Percentiles rank a stretch among this genome's conserved stretches.
Evolutionary conservation across 2,888 invertebrate genomes (phyloP).

Genomic region (Polydrusus tereticollis): DNA sequence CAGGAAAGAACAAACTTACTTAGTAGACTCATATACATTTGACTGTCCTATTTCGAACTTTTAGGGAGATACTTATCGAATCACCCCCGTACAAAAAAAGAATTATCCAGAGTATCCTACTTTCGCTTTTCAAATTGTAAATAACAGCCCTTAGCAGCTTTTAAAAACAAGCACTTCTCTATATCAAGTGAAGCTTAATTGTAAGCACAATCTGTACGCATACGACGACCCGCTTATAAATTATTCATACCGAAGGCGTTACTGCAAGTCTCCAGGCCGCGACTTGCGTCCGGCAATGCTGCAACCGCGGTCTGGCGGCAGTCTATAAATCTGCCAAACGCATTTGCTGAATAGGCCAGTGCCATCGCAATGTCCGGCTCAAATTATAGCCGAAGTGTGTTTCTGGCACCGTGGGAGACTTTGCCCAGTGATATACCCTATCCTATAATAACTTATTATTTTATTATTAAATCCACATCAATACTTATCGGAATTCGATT

Average conservation of each 20-base stretch:
- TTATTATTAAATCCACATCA: too few relatives aligned
- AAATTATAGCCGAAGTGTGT: constrained; percentile 26
- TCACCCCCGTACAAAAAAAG: too few relatives aligned
- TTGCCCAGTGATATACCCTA: not conserved
- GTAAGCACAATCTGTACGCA: constrained; percentile 5
- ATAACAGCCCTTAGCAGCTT: not conserved
- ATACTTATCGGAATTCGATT: too few relatives aligned
- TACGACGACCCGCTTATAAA: constrained; percentile 16
- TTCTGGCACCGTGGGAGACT: not conserved
- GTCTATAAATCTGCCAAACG: constrained; percentile 24
- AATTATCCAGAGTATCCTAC: too few relatives aligned
- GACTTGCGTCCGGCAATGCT: constrained; percentile 23
- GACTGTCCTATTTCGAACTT: too few relatives aligned
- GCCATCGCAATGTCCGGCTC: constrained; percentile 15
- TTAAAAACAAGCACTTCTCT: not conserved
- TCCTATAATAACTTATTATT: too few relatives aligned
- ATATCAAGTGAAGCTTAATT: not conserved
- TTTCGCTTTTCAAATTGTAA: too few relatives aligned
- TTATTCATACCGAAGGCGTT: constrained; percentile 28
- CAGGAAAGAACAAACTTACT: too few relatives aligned
- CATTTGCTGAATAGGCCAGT: constrained; percentile 15
- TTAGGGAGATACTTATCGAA: too few relatives aligned
- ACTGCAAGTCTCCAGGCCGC: constrained; percentile 3
- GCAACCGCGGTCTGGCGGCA: not conserved
- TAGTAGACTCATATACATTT: too few relatives aligned